Evolutionary conservation across 2,888 invertebrate genomes (phyloP), one percentile per base, ranked within the genome.

Genomic region (Zaprionus bogoriensis): DNA sequence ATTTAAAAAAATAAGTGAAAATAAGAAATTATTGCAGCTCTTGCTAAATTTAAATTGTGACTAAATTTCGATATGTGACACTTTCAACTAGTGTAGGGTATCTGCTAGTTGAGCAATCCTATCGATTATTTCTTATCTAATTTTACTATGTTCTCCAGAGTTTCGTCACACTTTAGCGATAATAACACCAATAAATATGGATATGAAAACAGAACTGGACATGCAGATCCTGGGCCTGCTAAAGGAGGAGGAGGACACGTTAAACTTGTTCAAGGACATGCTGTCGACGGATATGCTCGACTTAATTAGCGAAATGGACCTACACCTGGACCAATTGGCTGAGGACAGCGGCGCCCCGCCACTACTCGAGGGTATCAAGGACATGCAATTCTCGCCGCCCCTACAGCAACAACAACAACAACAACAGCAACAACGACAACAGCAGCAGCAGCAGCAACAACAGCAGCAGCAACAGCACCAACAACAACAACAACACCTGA

Each of bases 231-330:
- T 89, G 57, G 90, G 90, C 39, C 68, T 90, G 41, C 89, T 89
- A 62, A 89, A 89, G 63, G 88, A 90, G 54, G 88, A 90, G 47
- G 90, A 90, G 55, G 90, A 90, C 68, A 88, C 89, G 0, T 77
- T 91, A 4, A 89, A 89, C 7, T 82, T 91, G 3, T 87, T 90
- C 6, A 90, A 90, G 28, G 91, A 90, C 42, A 89, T 90, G 84
- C 83, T 90, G 59, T 87, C 90, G 27, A 79, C 89, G 25, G 90
- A 90, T 46, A 87, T 90, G 85, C 25, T 90, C 12, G 89, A 83
- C 36, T 89, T 90, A 36, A 77, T 90, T 3, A 87, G 88, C 50
- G 90, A 89, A 30, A 88, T 90, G 70, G 85, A 81, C 25, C 44
- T 90, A 51, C 89, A 90, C 62, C 82, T 84, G 48, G 77, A 83